These are phyloP conservation scores for Pyrgilauda ruficollis DNA, from an alignment of 2,113 vertebrate species.

Conservation along the genomic window DNA sequence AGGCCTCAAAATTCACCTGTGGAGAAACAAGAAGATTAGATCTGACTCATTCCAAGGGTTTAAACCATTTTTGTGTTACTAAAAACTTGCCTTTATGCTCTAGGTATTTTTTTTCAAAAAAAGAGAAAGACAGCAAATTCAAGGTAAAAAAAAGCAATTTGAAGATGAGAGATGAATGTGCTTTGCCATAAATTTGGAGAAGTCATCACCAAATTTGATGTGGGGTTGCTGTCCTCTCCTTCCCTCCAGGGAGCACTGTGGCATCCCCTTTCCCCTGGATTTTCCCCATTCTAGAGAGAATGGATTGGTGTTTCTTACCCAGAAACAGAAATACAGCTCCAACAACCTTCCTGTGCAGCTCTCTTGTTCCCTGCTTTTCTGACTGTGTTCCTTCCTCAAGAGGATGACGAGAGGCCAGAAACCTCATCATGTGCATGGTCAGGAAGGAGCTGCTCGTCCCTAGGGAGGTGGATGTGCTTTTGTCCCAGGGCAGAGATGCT, in stretches of 20 bases:
- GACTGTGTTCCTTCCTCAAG: background rate
- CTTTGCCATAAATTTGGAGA: background rate
- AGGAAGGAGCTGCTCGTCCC: background rate
- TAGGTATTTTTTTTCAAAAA: background rate
- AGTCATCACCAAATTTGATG: background rate
- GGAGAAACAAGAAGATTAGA: background rate
- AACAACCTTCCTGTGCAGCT: background rate
- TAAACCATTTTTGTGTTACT: background rate
- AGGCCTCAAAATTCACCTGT: background rate
- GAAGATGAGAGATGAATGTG: background rate
- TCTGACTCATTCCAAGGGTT: background rate
- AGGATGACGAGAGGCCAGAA: background rate
- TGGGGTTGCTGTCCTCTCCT: background rate
- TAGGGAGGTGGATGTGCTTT: accelerated
- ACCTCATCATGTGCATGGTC: too few relatives aligned
- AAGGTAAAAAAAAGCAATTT: background rate
- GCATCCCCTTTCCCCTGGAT: background rate
- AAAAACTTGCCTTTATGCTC: background rate
- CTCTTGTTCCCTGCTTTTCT: background rate
- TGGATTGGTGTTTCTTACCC: background rate
- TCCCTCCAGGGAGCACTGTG: background rate
- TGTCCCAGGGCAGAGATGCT: background rate
- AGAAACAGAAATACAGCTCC: background rate
- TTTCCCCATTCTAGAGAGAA: background rate
- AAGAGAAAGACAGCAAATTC: background rate